Evolutionary conservation across 1,140 invertebrate species (phyloP).

Genomic region (Daktulosphaira vitifoliae): DNA sequence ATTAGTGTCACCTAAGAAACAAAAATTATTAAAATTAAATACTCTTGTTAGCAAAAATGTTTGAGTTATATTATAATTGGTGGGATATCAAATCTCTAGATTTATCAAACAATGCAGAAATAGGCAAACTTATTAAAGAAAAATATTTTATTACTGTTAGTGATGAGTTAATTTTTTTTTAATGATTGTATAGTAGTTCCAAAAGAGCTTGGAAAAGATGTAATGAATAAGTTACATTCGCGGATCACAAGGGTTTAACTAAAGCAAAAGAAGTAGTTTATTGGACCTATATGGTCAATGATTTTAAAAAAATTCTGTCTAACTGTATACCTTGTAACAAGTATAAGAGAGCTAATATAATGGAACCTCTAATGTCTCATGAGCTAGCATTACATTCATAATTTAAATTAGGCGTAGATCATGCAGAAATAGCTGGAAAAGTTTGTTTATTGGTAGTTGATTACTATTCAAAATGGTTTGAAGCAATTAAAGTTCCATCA

Average conservation of each 20-base stretch:
- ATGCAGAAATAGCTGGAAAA: too few relatives aligned
- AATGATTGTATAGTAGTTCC: not conserved
- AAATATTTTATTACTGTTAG: slow-evolving; percentile 11
- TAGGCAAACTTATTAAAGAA: not conserved
- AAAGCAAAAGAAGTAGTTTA: not conserved
- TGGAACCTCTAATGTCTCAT: too few relatives aligned
- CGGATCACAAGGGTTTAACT: not conserved
- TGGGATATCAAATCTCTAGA: slow-evolving; percentile 22
- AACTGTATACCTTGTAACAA: too few relatives aligned
- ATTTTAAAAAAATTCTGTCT: not conserved
- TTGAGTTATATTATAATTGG: slow-evolving; percentile 15
- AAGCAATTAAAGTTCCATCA: too few relatives aligned
- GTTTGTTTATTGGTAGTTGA: too few relatives aligned
- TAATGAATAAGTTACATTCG: not conserved
- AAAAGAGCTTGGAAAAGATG: not conserved
- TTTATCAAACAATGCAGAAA: too few relatives aligned
- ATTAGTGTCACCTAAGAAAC: too few relatives aligned
- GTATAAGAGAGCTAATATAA: too few relatives aligned
- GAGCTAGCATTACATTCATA: not conserved
- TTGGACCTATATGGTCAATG: not conserved
- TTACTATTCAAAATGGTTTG: too few relatives aligned
- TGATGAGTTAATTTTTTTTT: too few relatives aligned
- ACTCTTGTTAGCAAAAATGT: slow-evolving; percentile 36
- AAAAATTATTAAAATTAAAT: slow-evolving; percentile 42
- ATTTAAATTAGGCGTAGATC: not conserved